Percentiles rank a stretch among this genome's conserved stretches.
phyloP scores from a whole-genome alignment of 2,888 invertebrate genomes.

The Eilema sororculum region DNA sequence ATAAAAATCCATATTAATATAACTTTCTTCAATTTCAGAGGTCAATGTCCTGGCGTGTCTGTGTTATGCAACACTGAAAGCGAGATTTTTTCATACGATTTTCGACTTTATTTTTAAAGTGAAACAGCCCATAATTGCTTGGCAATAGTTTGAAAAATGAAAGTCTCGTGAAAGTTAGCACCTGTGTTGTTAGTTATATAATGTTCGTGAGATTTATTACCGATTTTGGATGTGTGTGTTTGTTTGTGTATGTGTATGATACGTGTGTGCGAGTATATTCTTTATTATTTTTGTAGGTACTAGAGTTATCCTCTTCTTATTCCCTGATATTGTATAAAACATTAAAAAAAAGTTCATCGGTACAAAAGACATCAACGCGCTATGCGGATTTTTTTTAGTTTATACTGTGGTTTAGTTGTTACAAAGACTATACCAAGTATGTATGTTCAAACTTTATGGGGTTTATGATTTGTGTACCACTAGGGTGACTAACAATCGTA shows the following conservation, averaged over 20 bases:
- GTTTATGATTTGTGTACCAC: neutral
- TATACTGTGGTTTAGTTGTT: neutral
- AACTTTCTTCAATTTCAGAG: constrained; percentile 45
- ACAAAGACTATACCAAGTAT: too few relatives aligned
- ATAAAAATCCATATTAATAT: constrained; percentile 26
- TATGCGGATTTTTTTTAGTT: neutral
- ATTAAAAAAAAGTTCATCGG: neutral
- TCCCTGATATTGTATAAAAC: too few relatives aligned
- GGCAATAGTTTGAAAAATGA: constrained; percentile 62
- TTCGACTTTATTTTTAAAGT: neutral
- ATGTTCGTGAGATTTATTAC: constrained; percentile 40
- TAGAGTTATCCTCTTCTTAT: neutral
- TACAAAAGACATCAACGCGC: constrained; percentile 57
- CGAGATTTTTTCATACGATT: neutral
- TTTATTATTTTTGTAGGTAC: neutral
- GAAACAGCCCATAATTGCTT: constrained; percentile 18
- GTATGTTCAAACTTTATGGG: too few relatives aligned
- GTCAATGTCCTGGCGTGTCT: constrained; percentile 41
- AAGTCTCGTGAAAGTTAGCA: constrained; percentile 71
- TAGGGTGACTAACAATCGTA: neutral
- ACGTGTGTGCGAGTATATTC: neutral
- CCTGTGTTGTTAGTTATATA: constrained; percentile 54
- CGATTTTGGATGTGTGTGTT: constrained; percentile 23
- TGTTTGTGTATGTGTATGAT: constrained; percentile 18
- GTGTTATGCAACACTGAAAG: constrained; percentile 39